Evolutionary conservation across 2,888 invertebrate genomes (phyloP).

Genomic region (Parascotia fuliginaria): DNA sequence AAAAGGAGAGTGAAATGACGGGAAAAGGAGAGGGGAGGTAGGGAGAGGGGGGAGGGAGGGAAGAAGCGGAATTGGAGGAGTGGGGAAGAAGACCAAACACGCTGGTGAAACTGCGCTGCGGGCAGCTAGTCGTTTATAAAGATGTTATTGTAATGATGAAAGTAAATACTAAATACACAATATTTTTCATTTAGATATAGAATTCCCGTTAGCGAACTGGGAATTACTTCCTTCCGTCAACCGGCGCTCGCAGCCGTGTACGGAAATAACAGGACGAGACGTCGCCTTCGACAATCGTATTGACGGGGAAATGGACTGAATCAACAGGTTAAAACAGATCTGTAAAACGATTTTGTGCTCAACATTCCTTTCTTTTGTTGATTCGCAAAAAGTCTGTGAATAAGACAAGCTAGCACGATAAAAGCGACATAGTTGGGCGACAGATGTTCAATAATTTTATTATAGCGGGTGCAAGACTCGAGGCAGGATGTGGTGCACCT

Average conservation of each 20-base stretch:
- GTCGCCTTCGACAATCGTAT: conserved; percentile 71
- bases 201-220: conserved; percentile 67
- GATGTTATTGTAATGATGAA: conserved; percentile 8
- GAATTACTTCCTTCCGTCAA: conserved; percentile 81
- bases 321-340: conserved; percentile 72
- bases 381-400: conserved; percentile 22
- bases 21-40: too few relatives aligned
- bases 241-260: conserved; percentile 55
- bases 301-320: conserved; percentile 75
- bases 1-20: too few relatives aligned
- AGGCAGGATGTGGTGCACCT: conserved; percentile 81
- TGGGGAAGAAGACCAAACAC: too few relatives aligned
- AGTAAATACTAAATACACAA: conserved; percentile 10
- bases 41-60: too few relatives aligned
- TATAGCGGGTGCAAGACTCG: conserved; percentile 61
- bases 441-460: conserved; percentile 80
- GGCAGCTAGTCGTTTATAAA: too few relatives aligned
- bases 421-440: conserved; percentile 38
- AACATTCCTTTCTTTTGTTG: conserved; percentile 24
- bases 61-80: too few relatives aligned
- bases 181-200: conserved; percentile 33
- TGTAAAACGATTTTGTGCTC: conserved; percentile 46
- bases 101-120: too few relatives aligned
- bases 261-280: conserved; percentile 79
- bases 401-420: conserved; percentile 11